Percentiles rank a stretch among this genome's conserved stretches.
phyloP scores from a whole-genome alignment of 2,888 invertebrate genomes.

The Pollenia angustigena region DNA sequence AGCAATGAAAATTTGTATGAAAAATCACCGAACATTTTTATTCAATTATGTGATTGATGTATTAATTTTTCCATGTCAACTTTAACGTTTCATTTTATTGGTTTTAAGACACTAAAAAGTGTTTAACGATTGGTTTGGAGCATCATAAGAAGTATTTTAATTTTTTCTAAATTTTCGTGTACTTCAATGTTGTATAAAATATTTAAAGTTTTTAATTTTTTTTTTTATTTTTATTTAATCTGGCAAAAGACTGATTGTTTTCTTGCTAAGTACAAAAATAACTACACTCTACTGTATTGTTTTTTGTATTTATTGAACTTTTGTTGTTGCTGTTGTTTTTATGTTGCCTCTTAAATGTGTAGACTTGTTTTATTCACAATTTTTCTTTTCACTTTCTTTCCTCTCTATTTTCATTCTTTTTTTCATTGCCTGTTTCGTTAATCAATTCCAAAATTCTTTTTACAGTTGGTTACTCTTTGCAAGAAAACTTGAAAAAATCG shows the following conservation, averaged over 20 bases:
- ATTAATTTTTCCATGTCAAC: slow-evolving; percentile 44
- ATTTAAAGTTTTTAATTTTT: not conserved
- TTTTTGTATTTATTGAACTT: slow-evolving; percentile 57
- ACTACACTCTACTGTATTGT: slow-evolving; percentile 63
- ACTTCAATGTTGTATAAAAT: slow-evolving; percentile 22
- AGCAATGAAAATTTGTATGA: slow-evolving; percentile 24
- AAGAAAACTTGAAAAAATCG: slow-evolving; percentile 2
- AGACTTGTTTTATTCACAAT: slow-evolving; percentile 44
- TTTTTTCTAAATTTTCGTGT: not conserved
- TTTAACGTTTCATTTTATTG: slow-evolving; percentile 3
- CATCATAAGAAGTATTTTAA: slow-evolving; percentile 19
- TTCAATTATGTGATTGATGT: slow-evolving; percentile 30
- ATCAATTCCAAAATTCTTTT: slow-evolving; percentile 65
- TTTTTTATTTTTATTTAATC: slow-evolving; percentile 25
- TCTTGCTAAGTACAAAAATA: slow-evolving; percentile 70
- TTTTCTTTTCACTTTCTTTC: slow-evolving; percentile 21
- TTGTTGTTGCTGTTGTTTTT: slow-evolving; percentile 62
- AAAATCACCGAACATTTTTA: slow-evolving; percentile 16
- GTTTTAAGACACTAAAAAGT: slow-evolving; percentile 4
- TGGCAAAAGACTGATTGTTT: slow-evolving; percentile 48
- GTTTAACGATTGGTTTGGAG: slow-evolving; percentile 16
- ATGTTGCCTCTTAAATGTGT: slow-evolving; percentile 59
- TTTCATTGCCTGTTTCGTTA: slow-evolving; percentile 44
- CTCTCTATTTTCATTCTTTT: slow-evolving; percentile 41
- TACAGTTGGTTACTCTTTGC: slow-evolving; percentile 33